Percentiles rank a stretch among this genome's conserved stretches.
Evolutionary conservation across 2,797 vertebrate genomes (phyloP).

Genomic region (Danio kyathit): DNA sequence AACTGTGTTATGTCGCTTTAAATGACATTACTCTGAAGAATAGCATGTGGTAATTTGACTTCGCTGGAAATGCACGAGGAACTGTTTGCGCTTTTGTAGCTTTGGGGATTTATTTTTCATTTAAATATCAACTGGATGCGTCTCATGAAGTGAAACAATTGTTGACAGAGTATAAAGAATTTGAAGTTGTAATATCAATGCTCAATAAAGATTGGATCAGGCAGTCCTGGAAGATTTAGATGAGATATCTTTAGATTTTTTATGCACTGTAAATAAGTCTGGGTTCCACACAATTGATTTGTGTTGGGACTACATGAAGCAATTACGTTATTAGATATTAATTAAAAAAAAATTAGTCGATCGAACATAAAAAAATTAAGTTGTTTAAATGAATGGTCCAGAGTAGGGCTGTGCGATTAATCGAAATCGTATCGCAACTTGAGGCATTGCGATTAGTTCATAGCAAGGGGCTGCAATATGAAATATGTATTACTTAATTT

Average conservation of each 20-base stretch:
- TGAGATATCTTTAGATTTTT: not conserved
- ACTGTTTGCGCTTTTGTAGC: not conserved
- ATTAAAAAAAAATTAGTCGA: too few species aligned
- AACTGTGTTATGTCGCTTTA: not conserved
- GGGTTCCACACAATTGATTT: too few species aligned
- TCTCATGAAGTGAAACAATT: not conserved
- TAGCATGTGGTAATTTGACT: not conserved
- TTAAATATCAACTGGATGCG: not conserved
- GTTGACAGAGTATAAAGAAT: not conserved
- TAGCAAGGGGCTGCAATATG: too few species aligned
- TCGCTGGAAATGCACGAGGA: not conserved
- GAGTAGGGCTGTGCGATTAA: too few species aligned
- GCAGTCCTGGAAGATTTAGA: not conserved
- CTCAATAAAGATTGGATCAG: not conserved
- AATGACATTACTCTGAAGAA: not conserved
- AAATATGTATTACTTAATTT: too few species aligned
- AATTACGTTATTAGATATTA: too few species aligned
- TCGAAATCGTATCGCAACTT: too few species aligned
- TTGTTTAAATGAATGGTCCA: too few species aligned
- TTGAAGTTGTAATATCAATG: not conserved
- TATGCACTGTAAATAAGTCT: too few species aligned
- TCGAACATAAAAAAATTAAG: too few species aligned
- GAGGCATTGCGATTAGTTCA: too few species aligned
- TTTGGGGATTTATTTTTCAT: not conserved
- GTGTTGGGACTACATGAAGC: too few species aligned